Evolutionary conservation across 2,888 invertebrate species (phyloP).

Genomic region (Linnaemya vulpina): DNA sequence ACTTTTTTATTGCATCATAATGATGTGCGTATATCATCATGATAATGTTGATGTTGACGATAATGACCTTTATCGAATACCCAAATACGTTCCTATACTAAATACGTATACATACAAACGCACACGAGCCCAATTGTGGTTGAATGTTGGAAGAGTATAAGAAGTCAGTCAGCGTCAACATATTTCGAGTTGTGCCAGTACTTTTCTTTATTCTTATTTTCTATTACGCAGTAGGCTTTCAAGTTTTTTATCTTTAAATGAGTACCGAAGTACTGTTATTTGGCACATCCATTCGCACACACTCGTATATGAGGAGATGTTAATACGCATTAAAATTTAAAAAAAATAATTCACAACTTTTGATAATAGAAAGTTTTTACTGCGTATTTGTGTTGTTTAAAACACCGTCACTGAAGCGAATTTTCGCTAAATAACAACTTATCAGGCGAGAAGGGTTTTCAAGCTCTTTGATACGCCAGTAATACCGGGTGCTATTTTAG

Average conservation of each 20-base stretch:
- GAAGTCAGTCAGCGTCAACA: constrained; percentile 12
- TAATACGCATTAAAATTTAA: no score
- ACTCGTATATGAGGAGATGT: no score
- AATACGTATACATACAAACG: neutral
- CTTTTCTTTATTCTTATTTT: constrained; percentile 10
- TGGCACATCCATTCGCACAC: no score
- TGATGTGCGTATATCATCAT: constrained; percentile 50
- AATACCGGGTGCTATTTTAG: no score
- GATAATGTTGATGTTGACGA: constrained; percentile 41
- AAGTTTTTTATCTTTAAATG: neutral
- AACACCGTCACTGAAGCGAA: no score
- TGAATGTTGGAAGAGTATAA: neutral
- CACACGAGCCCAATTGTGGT: neutral
- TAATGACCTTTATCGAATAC: constrained; percentile 52
- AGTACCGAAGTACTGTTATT: no score
- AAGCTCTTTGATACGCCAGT: no score
- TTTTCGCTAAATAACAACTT: no score
- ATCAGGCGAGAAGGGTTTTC: no score
- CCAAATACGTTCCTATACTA: neutral
- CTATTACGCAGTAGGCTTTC: constrained; percentile 41
- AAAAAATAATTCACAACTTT: no score
- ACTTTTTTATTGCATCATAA: constrained; percentile 49
- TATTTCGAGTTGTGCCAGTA: constrained; percentile 24
- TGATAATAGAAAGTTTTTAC: no score
- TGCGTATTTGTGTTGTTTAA: no score